A percentile compares a stretch with the other conserved stretches of the same genome.
Conservation (phyloP, 2,888 invertebrate genomes). For the Merodon equestris region DNA sequence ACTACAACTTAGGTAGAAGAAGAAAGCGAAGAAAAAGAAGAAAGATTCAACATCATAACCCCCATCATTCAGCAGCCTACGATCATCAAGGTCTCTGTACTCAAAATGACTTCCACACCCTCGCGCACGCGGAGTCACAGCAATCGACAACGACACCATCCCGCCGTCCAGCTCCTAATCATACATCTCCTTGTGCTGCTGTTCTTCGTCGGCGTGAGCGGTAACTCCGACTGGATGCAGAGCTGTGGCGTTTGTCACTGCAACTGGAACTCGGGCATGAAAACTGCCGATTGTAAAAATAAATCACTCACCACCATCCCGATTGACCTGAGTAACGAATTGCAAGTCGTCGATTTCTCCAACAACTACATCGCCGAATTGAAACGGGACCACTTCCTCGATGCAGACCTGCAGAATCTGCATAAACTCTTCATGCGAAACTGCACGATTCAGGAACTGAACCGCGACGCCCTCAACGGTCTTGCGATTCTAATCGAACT, state of each 20-base stretch:
- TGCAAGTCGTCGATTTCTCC: constrained; percentile 86
- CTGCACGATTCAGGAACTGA: constrained; percentile 86
- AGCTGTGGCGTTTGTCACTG: constrained; percentile 84
- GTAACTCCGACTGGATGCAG: constrained; percentile 76
- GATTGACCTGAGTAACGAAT: constrained; percentile 84
- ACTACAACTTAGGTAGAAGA: not conserved
- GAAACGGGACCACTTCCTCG: constrained; percentile 84
- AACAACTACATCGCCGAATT: constrained; percentile 85
- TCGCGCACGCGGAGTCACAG: constrained; percentile 5
- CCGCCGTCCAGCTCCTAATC: constrained; percentile 52
- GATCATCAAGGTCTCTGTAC: too few species aligned
- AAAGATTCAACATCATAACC: constrained; percentile 4
- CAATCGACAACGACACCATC: constrained; percentile 14
- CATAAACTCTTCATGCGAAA: constrained; percentile 89
- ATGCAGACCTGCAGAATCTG: constrained; percentile 86
- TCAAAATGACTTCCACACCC: constrained; percentile 39
- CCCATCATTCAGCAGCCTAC: constrained; percentile 2
- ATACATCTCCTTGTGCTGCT: constrained; percentile 55
- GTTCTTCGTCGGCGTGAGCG: constrained; percentile 68
- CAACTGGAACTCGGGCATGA: constrained; percentile 91
- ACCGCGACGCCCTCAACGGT: constrained; percentile 87
- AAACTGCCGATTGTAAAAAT: constrained; percentile 88
- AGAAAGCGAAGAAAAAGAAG: constrained; percentile 35
- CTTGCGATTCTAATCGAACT: constrained; percentile 89
- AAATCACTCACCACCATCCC: constrained; percentile 86